Evolutionary conservation across 2,888 invertebrate genomes (phyloP).

Genomic region (Mythimna lalbum): DNA sequence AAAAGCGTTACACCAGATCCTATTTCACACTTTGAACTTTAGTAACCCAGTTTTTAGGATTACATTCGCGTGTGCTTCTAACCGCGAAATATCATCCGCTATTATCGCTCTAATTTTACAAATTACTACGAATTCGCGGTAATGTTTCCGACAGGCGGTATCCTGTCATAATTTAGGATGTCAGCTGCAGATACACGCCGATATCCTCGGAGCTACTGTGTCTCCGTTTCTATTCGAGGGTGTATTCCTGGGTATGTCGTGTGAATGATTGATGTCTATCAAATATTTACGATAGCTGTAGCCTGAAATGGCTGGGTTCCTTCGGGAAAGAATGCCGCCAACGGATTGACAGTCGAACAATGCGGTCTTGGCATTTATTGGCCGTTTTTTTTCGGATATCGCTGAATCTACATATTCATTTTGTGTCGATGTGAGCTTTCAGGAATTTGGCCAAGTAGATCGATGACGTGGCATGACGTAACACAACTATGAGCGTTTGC

Average conservation of each 20-base stretch:
- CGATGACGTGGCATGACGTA: slow-evolving; percentile 56
- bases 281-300: slow-evolving; percentile 67
- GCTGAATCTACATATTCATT: slow-evolving; percentile 63
- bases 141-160: slow-evolving; percentile 68
- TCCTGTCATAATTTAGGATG: slow-evolving; percentile 77
- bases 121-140: slow-evolving; percentile 71
- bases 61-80: slow-evolving; percentile 34
- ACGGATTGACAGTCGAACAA: slow-evolving; percentile 63
- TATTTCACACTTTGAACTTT: slow-evolving; percentile 43
- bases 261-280: slow-evolving; percentile 70
- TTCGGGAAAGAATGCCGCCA: slow-evolving; percentile 60
- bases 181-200: slow-evolving; percentile 69
- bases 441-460: slow-evolving; percentile 51
- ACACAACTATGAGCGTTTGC: slow-evolving; percentile 32
- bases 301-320: slow-evolving; percentile 54
- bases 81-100: slow-evolving; percentile 49
- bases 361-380: slow-evolving; percentile 65
- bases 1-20: slow-evolving; percentile 50
- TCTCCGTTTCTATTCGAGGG: slow-evolving; percentile 48
- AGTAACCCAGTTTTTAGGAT: slow-evolving; percentile 31
- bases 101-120: slow-evolving; percentile 73
- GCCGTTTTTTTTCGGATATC: slow-evolving; percentile 55
- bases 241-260: slow-evolving; percentile 54
- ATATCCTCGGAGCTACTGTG: slow-evolving; percentile 58
- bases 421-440: slow-evolving; percentile 53